Evolutionary conservation across 2,113 vertebrate species (phyloP), one percentile per base, ranked within the genome.

Genomic region (Fukomys damarensis): DNA sequence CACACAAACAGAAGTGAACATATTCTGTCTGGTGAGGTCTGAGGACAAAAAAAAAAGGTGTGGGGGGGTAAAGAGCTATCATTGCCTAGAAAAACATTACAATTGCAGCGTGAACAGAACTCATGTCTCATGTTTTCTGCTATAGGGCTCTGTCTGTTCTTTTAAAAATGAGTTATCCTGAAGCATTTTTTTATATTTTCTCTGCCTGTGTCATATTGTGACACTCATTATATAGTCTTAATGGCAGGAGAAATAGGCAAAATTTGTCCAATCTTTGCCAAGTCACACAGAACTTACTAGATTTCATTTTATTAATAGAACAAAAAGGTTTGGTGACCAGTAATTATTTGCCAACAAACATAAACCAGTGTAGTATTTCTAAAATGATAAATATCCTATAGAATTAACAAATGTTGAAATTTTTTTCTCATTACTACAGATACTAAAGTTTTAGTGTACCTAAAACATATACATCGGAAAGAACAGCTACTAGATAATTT

Each of bases 161-260:
- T 77, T 91, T 74, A 35, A 83, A 95, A 97, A 77, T 41, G 35
- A 93, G 68, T 2, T 6, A 30, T 7, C 90, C 52, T 81, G 7
- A 19, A 4, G 19, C 3, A 87, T 84, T 76, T 83, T 2, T 38
- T 91, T 79, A 49, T 49, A 11, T 83, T 76, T 79, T 83, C 41
- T 63, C n/a, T 56, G 4, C 72, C n/a, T 9, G 88, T 72, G 70
- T 8, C 22, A 9, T 61, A 52, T 82, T 86, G 95, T 93, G 32
- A 49, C 14, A n/a, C 4, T 8, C 13, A 74, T 81, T 70, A 95
- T 70, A 95, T 58, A 81, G 56, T 95, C 22, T 76, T 86, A 84
- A 63, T 79, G 5, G 3, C n/a, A 56, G 49, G 54, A 92, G 35
- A 76, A 4, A 66, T 17, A 79, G 14, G 38, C 1, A 38, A 77